Percentiles rank a stretch among this genome's conserved stretches.
phyloP scores from a whole-genome alignment of 2,888 invertebrate genomes.

The Antitype chi region DNA sequence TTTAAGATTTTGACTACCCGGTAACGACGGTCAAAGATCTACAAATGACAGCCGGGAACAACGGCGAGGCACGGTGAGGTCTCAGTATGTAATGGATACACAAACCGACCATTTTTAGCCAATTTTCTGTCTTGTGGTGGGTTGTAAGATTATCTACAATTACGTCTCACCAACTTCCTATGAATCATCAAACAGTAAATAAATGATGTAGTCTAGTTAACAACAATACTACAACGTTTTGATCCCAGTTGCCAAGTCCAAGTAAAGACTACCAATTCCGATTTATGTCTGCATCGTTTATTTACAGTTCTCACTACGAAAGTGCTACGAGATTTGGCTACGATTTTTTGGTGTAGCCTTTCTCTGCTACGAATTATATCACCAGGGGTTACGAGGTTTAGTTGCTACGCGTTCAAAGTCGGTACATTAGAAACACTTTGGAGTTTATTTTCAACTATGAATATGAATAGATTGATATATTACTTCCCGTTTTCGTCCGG shows the following conservation, averaged over 20 bases:
- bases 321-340: conserved; percentile 42
- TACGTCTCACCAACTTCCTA: background rate
- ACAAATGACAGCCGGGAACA: too few species aligned
- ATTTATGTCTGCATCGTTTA: background rate
- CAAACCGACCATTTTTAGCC: too few species aligned
- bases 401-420: background rate
- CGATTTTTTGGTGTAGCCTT: conserved; percentile 36
- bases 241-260: background rate
- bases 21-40: too few species aligned
- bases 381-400: background rate
- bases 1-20: too few species aligned
- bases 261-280: background rate
- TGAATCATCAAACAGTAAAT: background rate
- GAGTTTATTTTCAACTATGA: conserved; percentile 13
- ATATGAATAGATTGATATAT: conserved; percentile 36
- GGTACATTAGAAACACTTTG: background rate
- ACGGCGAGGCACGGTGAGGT: too few species aligned
- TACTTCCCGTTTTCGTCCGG: conserved; percentile 46
- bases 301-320: conserved; percentile 24
- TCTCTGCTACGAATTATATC: conserved; percentile 33
- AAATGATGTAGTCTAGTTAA: background rate
- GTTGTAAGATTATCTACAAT: background rate
- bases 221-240: background rate
- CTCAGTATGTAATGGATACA: too few species aligned
- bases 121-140: conserved; percentile 4